phyloP scores from a whole-genome alignment of 1,140 invertebrate genomes.

The Tachypleus tridentatus region DNA sequence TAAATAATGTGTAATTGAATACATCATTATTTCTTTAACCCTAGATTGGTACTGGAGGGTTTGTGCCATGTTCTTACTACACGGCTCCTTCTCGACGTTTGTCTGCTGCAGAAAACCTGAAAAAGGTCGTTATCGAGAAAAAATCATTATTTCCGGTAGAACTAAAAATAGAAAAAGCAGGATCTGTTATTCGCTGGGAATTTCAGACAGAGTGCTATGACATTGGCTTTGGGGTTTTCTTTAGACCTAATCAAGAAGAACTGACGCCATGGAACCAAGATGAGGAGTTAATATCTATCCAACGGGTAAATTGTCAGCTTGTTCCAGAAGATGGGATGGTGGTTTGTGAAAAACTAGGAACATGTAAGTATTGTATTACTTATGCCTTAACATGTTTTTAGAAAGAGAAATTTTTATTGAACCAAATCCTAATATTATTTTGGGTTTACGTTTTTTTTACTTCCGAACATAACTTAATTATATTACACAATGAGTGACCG shows the following conservation, averaged over 20 bases:
- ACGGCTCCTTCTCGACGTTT: slow-evolving; percentile 33
- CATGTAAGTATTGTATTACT: slow-evolving; percentile 48
- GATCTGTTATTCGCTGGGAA: slow-evolving; percentile 70
- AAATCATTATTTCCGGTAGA: slow-evolving; percentile 57
- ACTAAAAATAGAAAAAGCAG: slow-evolving; percentile 45
- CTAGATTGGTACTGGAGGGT: slow-evolving; percentile 59
- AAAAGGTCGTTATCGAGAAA: slow-evolving; percentile 52
- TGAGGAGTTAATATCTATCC: slow-evolving; percentile 49
- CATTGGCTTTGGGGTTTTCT: slow-evolving; percentile 69
- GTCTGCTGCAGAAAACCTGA: slow-evolving; percentile 45
- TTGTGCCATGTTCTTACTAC: slow-evolving; percentile 62
- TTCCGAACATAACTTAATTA: too few species aligned
- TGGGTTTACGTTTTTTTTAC: too few species aligned
- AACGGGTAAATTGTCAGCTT: slow-evolving; percentile 58
- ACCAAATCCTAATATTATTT: too few species aligned
- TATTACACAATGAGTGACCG: too few species aligned
- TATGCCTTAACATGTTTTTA: too few species aligned
- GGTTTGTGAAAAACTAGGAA: slow-evolving; percentile 56
- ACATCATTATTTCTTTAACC: slow-evolving; percentile 20
- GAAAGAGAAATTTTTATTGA: too few species aligned
- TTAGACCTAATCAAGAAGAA: slow-evolving; percentile 46
- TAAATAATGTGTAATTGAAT: slow-evolving; percentile 11
- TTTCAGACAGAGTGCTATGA: slow-evolving; percentile 74
- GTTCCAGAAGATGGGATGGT: slow-evolving; percentile 63
- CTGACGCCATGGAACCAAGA: slow-evolving; percentile 29